These are phyloP conservation scores for Oceanites oceanicus DNA, from an alignment of 2,113 vertebrate genomes.

Conservation along the genomic window DNA sequence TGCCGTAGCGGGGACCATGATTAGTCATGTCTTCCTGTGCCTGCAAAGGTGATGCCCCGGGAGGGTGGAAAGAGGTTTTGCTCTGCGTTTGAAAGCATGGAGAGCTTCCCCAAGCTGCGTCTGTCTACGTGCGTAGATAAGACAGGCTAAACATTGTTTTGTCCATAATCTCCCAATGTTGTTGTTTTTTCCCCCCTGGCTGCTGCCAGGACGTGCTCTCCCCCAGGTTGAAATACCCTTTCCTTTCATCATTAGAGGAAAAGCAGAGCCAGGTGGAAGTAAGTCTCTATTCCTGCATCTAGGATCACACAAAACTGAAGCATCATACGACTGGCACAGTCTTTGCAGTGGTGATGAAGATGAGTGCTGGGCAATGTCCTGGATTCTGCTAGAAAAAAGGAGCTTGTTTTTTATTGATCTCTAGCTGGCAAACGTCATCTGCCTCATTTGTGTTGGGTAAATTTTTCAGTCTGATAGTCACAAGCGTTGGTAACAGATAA, in stretches of 20 bases:
- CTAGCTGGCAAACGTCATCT: background rate
- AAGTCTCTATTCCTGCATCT: background rate
- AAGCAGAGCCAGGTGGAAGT: background rate
- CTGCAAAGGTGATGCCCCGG: background rate
- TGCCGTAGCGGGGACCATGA: fast-evolving
- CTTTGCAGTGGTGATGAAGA: background rate
- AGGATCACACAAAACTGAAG: background rate
- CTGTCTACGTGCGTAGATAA: background rate
- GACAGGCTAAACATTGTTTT: background rate
- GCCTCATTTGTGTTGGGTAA: background rate
- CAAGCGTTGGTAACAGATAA: background rate
- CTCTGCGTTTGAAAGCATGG: background rate
- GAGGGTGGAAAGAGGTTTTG: background rate
- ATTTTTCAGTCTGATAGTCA: background rate
- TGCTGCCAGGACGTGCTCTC: fast-evolving
- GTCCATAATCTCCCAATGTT: background rate
- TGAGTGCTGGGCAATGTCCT: background rate
- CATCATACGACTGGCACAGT: too few relatives aligned
- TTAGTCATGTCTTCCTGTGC: background rate
- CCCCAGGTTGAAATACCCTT: background rate
- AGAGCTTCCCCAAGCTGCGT: background rate
- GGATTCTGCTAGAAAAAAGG: background rate
- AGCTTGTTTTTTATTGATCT: background rate
- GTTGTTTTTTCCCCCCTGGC: background rate
- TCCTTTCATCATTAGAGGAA: background rate